Base-by-base conservation (phyloP, 2,888 invertebrate species). In the Mythimna impura region DNA sequence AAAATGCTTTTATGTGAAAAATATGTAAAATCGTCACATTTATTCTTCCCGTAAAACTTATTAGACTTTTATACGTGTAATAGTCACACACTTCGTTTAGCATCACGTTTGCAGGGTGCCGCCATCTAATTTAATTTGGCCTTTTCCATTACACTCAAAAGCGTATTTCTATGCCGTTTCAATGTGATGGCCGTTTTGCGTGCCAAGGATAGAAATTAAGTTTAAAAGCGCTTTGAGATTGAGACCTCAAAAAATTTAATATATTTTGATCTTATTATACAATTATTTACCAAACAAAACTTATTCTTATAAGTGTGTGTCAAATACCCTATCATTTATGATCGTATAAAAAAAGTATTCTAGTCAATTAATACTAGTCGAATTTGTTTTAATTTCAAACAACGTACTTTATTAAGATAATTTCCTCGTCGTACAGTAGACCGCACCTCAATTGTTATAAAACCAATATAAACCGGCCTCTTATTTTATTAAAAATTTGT, bases 321-420 rank as follows among this genome's bases (percentile, higher is more conserved):
- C 68, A 70, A 54, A 70, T 68, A 70, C 55, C 40, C 54, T 36
- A 69, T 22, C 1, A 43, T 47, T 30, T 43, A 22, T 8, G 2
- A 20, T 12, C 43, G 30, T 55, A 34, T 58, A 58, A 34, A 17
- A 36, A 58, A 57, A 30, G 7, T 22, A 17, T 25, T 30, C 57
- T 57, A 17, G 57, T 57, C 57, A 57, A 34, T 20, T 20, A 14
- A 25, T 55, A 25, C 58, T 34, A 58, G 58, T 58, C 58, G 9
- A 58, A 58, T 9, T 34, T 34, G 20, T 34, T 58, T 58, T 58
- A 34, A 9, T n/a, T 58, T 1, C 0, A 34, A 58, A 58, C 3
- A 8, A 17, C 17, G 25, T n/a, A 58, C 12, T 6, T 60, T 5
- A 60, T 60, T n/a, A 36, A 36, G 10, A 57, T 30, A 17, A 30